Percentiles rank a stretch among this genome's conserved stretches.
These are phyloP conservation scores for Drosophila nigritarsus DNA, from an alignment of 2,888 invertebrate genomes.

Conservation along the genomic window DNA sequence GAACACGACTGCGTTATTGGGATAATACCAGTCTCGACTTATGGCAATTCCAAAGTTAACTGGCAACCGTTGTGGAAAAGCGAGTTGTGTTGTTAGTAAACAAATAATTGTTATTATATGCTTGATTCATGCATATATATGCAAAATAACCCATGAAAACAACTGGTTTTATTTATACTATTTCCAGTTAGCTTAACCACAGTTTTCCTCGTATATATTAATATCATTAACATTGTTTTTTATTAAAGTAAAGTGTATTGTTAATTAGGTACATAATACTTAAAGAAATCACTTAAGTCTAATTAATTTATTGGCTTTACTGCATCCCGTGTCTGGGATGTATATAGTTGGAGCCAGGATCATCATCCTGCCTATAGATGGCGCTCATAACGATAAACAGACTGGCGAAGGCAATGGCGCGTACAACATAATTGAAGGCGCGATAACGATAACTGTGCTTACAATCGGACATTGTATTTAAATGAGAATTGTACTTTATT, in stretches of 20 bases:
- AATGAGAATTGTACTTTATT: not conserved
- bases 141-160: not conserved
- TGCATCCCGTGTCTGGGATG: conserved; percentile 61
- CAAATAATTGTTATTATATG: not conserved
- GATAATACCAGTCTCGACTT: conserved; percentile 3
- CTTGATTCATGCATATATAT: not conserved
- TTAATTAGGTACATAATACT: conserved; percentile 8
- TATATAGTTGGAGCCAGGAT: conserved; percentile 58
- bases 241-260: conserved; percentile 1
- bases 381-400: conserved; percentile 56
- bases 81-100: conserved; percentile 1
- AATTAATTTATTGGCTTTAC: conserved; percentile 10
- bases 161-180: conserved; percentile 1
- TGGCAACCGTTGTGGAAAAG: conserved; percentile 7
- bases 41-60: conserved; percentile 7
- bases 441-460: conserved; percentile 19
- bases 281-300: conserved; percentile 4
- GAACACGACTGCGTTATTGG: not conserved
- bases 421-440: conserved; percentile 18
- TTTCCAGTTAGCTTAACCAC: not conserved
- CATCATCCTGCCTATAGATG: conserved; percentile 54
- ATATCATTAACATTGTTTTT: not conserved
- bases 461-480: conserved; percentile 36
- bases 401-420: conserved; percentile 39
- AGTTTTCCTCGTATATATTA: not conserved